These are phyloP conservation scores for Lampris incognitus DNA, from an alignment of 2,113 vertebrate species.

Conservation along the genomic window DNA sequence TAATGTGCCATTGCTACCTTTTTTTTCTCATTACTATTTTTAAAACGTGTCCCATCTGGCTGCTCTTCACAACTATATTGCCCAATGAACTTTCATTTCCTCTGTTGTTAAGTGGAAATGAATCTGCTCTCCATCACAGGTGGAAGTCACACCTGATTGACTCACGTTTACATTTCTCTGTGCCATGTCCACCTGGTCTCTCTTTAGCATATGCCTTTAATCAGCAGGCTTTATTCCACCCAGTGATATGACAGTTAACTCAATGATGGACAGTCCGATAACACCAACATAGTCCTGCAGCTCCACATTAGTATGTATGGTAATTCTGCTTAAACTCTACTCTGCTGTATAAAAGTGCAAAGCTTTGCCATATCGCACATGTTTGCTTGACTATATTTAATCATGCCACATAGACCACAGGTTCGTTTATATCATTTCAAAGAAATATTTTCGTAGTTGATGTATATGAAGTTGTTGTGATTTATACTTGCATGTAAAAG, in stretches of 20 bases:
- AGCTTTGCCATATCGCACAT: neutral
- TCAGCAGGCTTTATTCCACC: slow-evolving; percentile 55
- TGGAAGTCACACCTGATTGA: slow-evolving; percentile 80
- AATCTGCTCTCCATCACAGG: slow-evolving; percentile 80
- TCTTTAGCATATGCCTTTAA: slow-evolving; percentile 65
- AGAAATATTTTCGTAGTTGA: neutral
- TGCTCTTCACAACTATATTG: slow-evolving; percentile 75
- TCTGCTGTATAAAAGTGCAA: neutral
- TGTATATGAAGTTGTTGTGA: neutral
- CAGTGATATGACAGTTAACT: slow-evolving; percentile 57
- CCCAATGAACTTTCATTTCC: slow-evolving; percentile 81
- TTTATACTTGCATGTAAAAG: slow-evolving; percentile 28
- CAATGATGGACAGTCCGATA: slow-evolving; percentile 48
- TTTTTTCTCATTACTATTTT: slow-evolving; percentile 73
- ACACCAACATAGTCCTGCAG: slow-evolving; percentile 3
- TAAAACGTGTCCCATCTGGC: slow-evolving; percentile 80
- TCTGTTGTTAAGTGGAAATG: slow-evolving; percentile 81
- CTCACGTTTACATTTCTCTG: slow-evolving; percentile 75
- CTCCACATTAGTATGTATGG: neutral
- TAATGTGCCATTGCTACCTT: slow-evolving; percentile 65
- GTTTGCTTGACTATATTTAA: neutral
- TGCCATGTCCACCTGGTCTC: slow-evolving; percentile 78
- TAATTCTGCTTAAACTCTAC: neutral
- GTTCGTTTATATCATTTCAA: neutral
- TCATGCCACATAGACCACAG: neutral